Percentiles rank a stretch among this genome's conserved stretches.
phyloP scores from a whole-genome alignment of 1,140 invertebrate species.

The Drosophila varians region DNA sequence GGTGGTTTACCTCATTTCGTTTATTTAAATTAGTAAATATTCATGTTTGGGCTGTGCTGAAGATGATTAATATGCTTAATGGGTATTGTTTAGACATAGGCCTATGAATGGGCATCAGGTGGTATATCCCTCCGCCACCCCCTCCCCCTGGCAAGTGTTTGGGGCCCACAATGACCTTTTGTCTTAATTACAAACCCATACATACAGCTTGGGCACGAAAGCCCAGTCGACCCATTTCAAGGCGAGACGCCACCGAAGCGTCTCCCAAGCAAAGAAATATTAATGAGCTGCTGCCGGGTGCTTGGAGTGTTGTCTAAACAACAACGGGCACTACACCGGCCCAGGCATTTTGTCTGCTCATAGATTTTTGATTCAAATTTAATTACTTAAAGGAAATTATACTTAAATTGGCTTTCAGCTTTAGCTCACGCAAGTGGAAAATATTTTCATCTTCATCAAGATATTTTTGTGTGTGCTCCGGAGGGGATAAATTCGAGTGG shows the following conservation, averaged over 20 bases:
- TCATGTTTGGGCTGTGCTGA: constrained; percentile 6
- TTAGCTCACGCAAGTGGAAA: constrained; percentile 47
- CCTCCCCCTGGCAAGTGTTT: background rate
- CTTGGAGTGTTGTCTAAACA: constrained; percentile 40
- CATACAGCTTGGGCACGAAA: background rate
- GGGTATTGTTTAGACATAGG: constrained; percentile 18
- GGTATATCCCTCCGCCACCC: background rate
- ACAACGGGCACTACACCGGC: constrained; percentile 15
- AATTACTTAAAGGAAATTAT: constrained; percentile 53
- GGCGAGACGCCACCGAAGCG: constrained; percentile 28
- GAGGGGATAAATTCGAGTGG: constrained; percentile 16
- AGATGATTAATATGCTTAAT: constrained; percentile 46
- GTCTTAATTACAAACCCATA: constrained; percentile 37
- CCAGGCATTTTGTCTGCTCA: constrained; percentile 40
- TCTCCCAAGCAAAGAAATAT: constrained; percentile 42
- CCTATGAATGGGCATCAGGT: constrained; percentile 26
- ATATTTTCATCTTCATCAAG: constrained; percentile 44
- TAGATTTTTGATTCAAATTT: constrained; percentile 51
- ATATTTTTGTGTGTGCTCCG: constrained; percentile 35
- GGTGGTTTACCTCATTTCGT: constrained; percentile 6
- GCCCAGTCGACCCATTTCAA: constrained; percentile 37
- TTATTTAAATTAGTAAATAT: constrained; percentile 27
- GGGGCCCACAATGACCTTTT: constrained; percentile 30
- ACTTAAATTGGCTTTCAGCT: constrained; percentile 44
- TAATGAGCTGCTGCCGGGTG: constrained; percentile 33